phyloP scores from a whole-genome alignment of 2,797 vertebrate genomes.

The Natrix natrix region DNA sequence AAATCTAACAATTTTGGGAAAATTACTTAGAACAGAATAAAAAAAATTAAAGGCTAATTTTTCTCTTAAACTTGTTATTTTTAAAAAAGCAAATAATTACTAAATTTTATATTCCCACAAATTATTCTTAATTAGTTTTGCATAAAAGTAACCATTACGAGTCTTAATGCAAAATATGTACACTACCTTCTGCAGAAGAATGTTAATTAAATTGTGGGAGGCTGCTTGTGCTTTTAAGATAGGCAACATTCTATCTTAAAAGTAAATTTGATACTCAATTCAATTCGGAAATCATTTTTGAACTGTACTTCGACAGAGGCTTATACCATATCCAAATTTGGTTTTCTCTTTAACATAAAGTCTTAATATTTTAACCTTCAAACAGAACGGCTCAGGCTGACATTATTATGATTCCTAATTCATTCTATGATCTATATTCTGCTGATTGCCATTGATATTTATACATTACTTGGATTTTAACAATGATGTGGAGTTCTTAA shows the following conservation, averaged over 20 bases:
- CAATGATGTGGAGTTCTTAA: background rate
- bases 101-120: background rate
- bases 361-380: background rate
- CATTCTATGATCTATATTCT: background rate
- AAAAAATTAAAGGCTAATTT: background rate
- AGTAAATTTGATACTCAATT: background rate
- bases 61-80: background rate
- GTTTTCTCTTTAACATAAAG: background rate
- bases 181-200: background rate
- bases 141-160: background rate
- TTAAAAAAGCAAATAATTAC: background rate
- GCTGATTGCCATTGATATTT: background rate
- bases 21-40: background rate
- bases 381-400: background rate
- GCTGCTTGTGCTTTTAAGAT: background rate
- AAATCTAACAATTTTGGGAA: background rate
- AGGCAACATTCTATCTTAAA: background rate
- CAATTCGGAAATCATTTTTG: background rate
- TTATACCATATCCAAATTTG: background rate
- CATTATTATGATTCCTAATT: background rate
- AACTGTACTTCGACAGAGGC: background rate
- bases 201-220: background rate
- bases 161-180: background rate
- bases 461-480: background rate
- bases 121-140: background rate